Evolutionary conservation across 2,113 vertebrate species (phyloP).

Genomic region (Leptosomus discolor): DNA sequence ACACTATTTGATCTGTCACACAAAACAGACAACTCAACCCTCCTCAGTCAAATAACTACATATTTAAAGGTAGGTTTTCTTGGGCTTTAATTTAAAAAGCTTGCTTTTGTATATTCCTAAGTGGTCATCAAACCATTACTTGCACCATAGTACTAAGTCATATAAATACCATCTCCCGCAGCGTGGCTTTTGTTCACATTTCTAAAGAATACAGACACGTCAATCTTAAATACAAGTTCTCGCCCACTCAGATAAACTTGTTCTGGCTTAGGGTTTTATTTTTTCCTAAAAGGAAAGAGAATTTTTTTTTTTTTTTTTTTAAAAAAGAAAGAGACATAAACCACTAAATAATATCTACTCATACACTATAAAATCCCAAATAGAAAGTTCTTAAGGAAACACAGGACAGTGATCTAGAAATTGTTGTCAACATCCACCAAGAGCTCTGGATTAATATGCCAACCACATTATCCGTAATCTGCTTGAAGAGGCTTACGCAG

Average conservation of each 20-base stretch:
- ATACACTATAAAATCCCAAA: background rate
- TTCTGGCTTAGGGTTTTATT: accelerated
- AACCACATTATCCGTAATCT: constrained; percentile 12
- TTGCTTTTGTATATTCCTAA: background rate
- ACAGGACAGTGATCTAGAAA: background rate
- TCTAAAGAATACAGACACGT: background rate
- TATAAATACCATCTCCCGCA: background rate
- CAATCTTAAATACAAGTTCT: background rate
- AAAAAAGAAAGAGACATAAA: background rate
- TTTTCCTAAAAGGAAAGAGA: background rate
- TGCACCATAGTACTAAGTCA: background rate
- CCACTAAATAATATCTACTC: background rate
- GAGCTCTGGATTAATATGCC: constrained; percentile 16
- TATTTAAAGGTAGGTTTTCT: background rate
- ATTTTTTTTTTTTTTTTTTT: background rate
- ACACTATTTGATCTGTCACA: background rate
- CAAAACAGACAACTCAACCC: background rate
- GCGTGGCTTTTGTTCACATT: background rate
- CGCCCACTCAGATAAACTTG: background rate
- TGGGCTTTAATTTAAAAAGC: background rate
- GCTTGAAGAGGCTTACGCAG: constrained; percentile 17
- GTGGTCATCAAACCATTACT: background rate
- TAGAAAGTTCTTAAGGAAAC: background rate
- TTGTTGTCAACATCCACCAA: background rate
- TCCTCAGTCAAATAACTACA: background rate